Conservation (phyloP, 2,888 invertebrate genomes). For the Nemurella pictetii region DNA sequence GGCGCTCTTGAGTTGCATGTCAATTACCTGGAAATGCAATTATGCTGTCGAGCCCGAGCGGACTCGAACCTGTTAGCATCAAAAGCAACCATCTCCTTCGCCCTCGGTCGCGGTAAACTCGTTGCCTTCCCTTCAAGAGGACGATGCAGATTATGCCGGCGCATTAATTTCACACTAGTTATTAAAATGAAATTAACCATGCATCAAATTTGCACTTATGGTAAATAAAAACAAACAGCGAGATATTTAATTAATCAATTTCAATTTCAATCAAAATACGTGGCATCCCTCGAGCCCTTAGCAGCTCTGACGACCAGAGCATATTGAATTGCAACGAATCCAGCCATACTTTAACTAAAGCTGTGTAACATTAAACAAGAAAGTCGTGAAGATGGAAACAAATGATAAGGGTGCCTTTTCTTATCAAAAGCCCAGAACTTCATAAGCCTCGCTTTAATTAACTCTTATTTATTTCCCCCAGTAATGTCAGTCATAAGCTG, state of each 20-base stretch:
- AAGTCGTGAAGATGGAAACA: neutral
- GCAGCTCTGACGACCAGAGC: neutral
- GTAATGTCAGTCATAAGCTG: neutral
- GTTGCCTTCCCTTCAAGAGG: too few species aligned
- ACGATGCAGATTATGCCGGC: too few species aligned
- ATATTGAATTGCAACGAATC: neutral
- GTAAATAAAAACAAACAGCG: neutral
- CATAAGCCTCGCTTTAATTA: neutral
- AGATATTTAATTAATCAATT: neutral
- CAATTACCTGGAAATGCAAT: neutral
- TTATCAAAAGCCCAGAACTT: neutral
- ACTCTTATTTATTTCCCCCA: neutral
- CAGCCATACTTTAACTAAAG: neutral
- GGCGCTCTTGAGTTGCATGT: neutral
- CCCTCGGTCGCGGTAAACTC: neutral
- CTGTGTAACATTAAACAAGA: neutral
- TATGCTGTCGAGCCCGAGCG: neutral
- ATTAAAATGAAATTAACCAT: neutral
- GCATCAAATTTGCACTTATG: neutral
- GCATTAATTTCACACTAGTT: neutral
- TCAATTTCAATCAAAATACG: neutral
- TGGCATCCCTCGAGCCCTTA: neutral
- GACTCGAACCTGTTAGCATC: neutral
- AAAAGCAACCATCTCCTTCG: neutral
- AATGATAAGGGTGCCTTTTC: neutral